Base-by-base conservation (phyloP, 2,888 invertebrate species). In the Pocota personata region DNA sequence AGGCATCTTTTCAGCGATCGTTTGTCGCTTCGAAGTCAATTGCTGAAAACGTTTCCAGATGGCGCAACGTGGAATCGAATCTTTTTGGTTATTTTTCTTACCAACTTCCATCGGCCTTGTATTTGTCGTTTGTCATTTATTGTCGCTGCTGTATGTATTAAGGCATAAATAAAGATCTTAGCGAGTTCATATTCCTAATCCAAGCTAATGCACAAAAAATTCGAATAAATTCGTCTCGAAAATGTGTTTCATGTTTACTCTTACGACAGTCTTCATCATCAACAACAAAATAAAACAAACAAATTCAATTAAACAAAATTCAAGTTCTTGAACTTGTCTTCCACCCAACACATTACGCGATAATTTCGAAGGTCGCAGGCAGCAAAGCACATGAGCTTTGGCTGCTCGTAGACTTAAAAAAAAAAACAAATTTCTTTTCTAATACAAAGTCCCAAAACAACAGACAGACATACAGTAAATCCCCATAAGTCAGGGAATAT, bases 251-350 rank as follows among this genome's bases (percentile, higher is more conserved):
- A 30, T 64, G 46, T 64, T 64, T 64, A 64, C 62, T n/a, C 43
- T 14, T 8, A 37, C 32, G 37, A 6, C 48, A 32, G 24, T 14
- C 24, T 24, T 6, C 24, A 32, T 16, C 30, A 8, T 27, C 27
- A 62, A 3, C 10, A 7, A 0, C n/a, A 30, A 48, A 48, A n/a
- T 7, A 57, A 69, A 57, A 57, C 16, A 66, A 57, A 37, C 66
- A 46, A 58, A 46, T 55, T 64, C 64, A 64, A 46, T 64, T 46
- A 67, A 52, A 67, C 12, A 58, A 43, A 67, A 62, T 67, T 62
- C 76, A 62, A 76, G 60, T 69, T 76, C 76, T 62, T 82, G 80
- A 82, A 82, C 80, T 82, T 75, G 80, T 75, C 60, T 67, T 50
- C 35, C 75, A 37, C 43, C 60, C 52, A 60, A 46, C 24, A 35